Evolutionary conservation across 2,888 invertebrate species (phyloP), one percentile per base, ranked within the genome.

Genomic region (Caenorhabditis uteleia): DNA sequence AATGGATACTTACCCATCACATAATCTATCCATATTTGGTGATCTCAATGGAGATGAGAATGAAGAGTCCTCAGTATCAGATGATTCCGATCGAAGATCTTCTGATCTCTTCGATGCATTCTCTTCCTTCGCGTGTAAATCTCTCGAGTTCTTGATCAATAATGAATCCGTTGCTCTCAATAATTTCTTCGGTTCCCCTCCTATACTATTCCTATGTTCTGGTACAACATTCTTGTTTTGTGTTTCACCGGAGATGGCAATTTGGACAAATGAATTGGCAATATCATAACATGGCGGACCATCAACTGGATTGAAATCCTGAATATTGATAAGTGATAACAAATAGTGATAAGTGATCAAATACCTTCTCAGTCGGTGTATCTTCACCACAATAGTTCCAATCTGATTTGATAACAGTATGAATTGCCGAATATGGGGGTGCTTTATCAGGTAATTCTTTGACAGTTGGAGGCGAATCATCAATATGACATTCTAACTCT

Each of bases 291-390:
- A 60, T 12, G 84, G 84, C 12, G 84, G 83, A 3, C 80, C 83
- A 27, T 79, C 71, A 2, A 82, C 67, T 10, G 84, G 74, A 71
- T 85, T 83, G 25, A 84, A 78, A 7, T 56, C 7, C n/a, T n/a
- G n/a, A n/a, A 33, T 56, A 20, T 31, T 10, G 1, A 29, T 44
- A 20, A 49, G 23, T 14, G 26, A 10, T 16, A 12, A n/a, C n/a
- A n/a, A n/a, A n/a, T n/a, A n/a, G n/a, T n/a, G n/a, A n/a, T n/a
- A n/a, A n/a, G n/a, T n/a, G n/a, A n/a, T n/a, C n/a, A n/a, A n/a
- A n/a, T n/a, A 62, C 53, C 54, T 80, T 74, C 26, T 66, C 58
- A 6, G 45, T 54, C 10, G 56, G 58, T 12, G 50, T 50, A 8
- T 44, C 51, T 10, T 68, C 60, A 39, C 33, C 53, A 14, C 70